A percentile compares a stretch with the other conserved stretches of the same genome.
These are phyloP conservation scores for Gryllus longicercus DNA, from an alignment of 2,888 invertebrate species.

Conservation along the genomic window DNA sequence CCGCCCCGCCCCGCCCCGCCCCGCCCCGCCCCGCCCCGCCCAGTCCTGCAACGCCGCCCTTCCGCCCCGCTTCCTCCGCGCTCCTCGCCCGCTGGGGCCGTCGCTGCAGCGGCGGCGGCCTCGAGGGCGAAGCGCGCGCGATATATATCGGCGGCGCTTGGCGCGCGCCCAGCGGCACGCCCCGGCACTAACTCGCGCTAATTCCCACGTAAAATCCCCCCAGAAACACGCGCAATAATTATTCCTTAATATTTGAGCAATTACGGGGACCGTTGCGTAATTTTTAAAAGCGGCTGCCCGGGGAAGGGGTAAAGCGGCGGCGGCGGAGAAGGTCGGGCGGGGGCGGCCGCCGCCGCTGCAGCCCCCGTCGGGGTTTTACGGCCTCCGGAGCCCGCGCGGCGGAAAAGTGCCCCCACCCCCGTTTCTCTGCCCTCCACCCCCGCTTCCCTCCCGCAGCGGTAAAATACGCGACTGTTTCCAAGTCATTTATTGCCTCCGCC, in stretches of 20 bases:
- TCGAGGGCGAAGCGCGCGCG: background rate
- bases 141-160: background rate
- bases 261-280: background rate
- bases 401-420: background rate
- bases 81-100: too few relatives aligned
- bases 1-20: background rate
- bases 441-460: background rate
- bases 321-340: too few relatives aligned
- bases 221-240: constrained; percentile 11
- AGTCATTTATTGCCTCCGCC: constrained; percentile 3
- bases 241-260: constrained; percentile 17
- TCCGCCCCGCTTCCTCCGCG: background rate
- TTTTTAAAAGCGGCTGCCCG: background rate
- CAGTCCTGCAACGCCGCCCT: background rate
- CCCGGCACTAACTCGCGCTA: constrained; percentile 9
- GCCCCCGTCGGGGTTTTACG: background rate
- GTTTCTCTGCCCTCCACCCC: background rate
- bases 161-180: background rate
- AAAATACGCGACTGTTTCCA: constrained; percentile 17
- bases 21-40: background rate
- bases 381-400: background rate
- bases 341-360: background rate
- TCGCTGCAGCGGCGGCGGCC: too few relatives aligned
- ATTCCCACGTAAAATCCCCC: constrained; percentile 17
- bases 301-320: too few relatives aligned